Conservation (phyloP, 2,888 invertebrate species). For the Athalia cordata region DNA sequence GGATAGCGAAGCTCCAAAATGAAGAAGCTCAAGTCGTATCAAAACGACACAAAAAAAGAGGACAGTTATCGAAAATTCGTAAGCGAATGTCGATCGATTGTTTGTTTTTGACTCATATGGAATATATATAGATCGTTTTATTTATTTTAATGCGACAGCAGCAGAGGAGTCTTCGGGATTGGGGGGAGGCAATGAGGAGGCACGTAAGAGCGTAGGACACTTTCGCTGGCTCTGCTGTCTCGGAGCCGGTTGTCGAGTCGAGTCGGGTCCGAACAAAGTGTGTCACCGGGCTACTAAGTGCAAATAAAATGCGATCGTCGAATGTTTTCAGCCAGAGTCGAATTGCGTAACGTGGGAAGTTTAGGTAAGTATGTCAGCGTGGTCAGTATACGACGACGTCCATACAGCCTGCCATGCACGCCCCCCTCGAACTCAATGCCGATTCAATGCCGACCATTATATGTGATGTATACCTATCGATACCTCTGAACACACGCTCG, state of each 20-base stretch:
- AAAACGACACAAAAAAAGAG: no score
- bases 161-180: no score
- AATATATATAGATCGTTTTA: no score
- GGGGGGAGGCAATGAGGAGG: slow-evolving; percentile 25
- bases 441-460: slow-evolving; percentile 41
- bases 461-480: neutral
- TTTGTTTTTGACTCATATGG: neutral
- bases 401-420: neutral
- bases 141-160: no score
- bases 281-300: slow-evolving; percentile 64
- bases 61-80: no score
- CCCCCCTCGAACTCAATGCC: slow-evolving; percentile 38
- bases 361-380: slow-evolving; percentile 44
- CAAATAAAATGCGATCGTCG: slow-evolving; percentile 62
- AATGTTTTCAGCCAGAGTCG: slow-evolving; percentile 48
- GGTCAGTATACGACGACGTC: slow-evolving; percentile 27
- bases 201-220: slow-evolving; percentile 61
- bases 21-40: no score
- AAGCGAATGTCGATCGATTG: neutral
- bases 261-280: slow-evolving; percentile 57
- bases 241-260: slow-evolving; percentile 35
- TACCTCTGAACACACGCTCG: neutral
- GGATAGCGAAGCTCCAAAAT: no score
- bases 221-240: slow-evolving; percentile 57
- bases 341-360: slow-evolving; percentile 47